Conservation (phyloP, 1,140 invertebrate genomes). For the Ephestia elutella region DNA sequence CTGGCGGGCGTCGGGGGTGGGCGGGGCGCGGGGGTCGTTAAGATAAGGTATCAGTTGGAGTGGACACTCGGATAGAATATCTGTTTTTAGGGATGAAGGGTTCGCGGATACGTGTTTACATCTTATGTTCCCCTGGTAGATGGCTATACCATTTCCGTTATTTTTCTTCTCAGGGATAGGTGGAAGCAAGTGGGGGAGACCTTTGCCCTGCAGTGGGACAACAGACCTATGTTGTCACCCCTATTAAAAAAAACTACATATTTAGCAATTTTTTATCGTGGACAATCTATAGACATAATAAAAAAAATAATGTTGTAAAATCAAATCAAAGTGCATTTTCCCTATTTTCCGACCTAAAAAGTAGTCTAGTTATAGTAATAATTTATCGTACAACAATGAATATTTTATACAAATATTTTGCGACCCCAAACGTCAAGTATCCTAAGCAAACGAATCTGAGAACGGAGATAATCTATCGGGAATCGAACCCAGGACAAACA, state of each 20-base stretch:
- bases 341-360: neutral
- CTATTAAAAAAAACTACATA: too few species aligned
- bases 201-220: too few species aligned
- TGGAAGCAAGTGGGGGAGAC: too few species aligned
- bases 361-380: neutral
- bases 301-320: too few species aligned
- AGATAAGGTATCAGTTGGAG: slow-evolving; percentile 34
- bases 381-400: slow-evolving; percentile 2
- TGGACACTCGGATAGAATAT: slow-evolving; percentile 24
- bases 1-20: slow-evolving; percentile 24
- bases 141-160: too few species aligned
- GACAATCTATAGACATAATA: too few species aligned
- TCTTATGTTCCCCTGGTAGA: neutral
- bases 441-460: slow-evolving; percentile 35
- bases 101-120: neutral
- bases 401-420: slow-evolving; percentile 10
- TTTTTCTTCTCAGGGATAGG: too few species aligned
- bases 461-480: slow-evolving; percentile 25
- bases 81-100: slow-evolving; percentile 7
- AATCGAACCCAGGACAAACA: slow-evolving; percentile 29
- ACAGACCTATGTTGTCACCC: too few species aligned
- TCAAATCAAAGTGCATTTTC: too few species aligned
- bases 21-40: slow-evolving; percentile 27
- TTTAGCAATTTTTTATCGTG: too few species aligned
- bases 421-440: slow-evolving; percentile 16